These are phyloP conservation scores for Alentia gelatinosa DNA, from an alignment of 2,888 invertebrate genomes.

Conservation along the genomic window DNA sequence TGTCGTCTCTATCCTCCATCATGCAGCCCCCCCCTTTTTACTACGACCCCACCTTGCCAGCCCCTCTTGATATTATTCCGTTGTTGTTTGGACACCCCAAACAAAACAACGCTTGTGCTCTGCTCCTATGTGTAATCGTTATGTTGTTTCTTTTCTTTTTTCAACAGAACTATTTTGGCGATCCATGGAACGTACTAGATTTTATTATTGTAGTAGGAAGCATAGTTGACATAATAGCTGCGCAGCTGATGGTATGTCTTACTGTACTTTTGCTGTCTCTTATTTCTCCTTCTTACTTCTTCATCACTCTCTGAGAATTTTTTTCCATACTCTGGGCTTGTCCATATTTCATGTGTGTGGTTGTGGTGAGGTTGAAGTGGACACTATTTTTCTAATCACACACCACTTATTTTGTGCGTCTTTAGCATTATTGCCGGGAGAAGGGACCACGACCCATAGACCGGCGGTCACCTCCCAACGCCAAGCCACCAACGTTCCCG, in stretches of 20 bases:
- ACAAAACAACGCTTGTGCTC: slow-evolving; percentile 16
- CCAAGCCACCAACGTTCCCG: slow-evolving; percentile 1
- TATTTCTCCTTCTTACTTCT: background rate
- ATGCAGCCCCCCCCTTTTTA: background rate
- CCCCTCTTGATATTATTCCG: background rate
- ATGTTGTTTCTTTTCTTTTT: slow-evolving; percentile 57
- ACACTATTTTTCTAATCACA: slow-evolving; percentile 16
- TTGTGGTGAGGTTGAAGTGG: slow-evolving; percentile 42
- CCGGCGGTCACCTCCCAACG: slow-evolving; percentile 7
- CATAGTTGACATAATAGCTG: slow-evolving; percentile 83
- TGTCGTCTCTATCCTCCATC: background rate
- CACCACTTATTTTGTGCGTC: slow-evolving; percentile 35
- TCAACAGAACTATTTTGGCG: slow-evolving; percentile 80
- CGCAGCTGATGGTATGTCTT: slow-evolving; percentile 62
- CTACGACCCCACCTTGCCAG: background rate
- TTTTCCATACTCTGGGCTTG: slow-evolving; percentile 31
- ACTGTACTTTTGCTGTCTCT: slow-evolving; percentile 13
- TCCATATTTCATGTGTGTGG: slow-evolving; percentile 37
- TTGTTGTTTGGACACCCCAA: slow-evolving; percentile 35
- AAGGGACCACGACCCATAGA: background rate
- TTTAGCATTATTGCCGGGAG: background rate
- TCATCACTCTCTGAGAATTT: background rate
- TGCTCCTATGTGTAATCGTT: slow-evolving; percentile 39
- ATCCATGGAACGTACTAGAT: slow-evolving; percentile 81
- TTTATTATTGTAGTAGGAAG: slow-evolving; percentile 81